Conservation (phyloP, 2,888 invertebrate species). For the Phytoseiulus persimilis region DNA sequence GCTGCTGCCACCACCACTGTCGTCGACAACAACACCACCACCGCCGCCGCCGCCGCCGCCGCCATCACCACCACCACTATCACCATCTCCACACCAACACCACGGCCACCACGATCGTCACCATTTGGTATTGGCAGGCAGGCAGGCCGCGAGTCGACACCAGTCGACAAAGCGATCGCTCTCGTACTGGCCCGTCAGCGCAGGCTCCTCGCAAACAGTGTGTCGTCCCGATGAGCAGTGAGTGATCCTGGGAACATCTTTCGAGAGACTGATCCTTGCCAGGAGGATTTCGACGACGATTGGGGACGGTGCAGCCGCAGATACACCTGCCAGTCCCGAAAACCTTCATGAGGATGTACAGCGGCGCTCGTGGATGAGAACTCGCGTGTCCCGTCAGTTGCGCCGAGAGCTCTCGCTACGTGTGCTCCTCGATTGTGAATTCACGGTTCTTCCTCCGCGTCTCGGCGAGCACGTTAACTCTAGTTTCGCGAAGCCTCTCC, state of each 20-base stretch:
- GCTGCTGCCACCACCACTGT: background rate
- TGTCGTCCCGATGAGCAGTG: background rate
- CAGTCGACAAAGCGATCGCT: background rate
- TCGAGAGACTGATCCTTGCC: no score
- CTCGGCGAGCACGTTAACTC: no score
- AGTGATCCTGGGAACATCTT: background rate
- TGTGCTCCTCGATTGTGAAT: no score
- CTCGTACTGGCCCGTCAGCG: background rate
- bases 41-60: background rate
- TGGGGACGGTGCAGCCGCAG: background rate
- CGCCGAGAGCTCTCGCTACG: no score
- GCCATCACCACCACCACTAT: background rate
- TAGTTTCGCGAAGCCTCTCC: no score
- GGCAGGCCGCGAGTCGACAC: background rate
- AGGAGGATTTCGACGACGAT: background rate
- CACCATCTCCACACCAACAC: background rate
- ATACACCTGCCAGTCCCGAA: background rate
- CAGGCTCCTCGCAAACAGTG: background rate
- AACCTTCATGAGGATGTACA: background rate
- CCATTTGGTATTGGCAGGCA: slow-evolving; percentile 5
- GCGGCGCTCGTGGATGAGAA: background rate
- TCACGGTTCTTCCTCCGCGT: no score
- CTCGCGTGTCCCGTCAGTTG: no score
- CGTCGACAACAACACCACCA: slow-evolving; percentile 5
- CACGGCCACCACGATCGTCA: slow-evolving; percentile 5